A percentile compares a stretch with the other conserved stretches of the same genome.
phyloP scores from a whole-genome alignment of 2,113 vertebrate species.

The Grammatotria lemairii region DNA sequence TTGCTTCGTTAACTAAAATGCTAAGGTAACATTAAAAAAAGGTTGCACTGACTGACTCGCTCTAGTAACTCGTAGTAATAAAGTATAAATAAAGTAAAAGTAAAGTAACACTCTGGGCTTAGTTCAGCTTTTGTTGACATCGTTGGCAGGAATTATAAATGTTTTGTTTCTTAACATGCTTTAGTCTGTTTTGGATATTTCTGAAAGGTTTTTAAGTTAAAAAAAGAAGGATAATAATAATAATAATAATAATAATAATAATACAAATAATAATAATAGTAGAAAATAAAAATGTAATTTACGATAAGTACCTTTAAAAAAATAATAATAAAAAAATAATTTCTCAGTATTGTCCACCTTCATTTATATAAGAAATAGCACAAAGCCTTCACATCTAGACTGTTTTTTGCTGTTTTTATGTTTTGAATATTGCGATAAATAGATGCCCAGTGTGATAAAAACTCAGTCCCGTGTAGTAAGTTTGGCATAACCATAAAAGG shows the following conservation, averaged over 20 bases:
- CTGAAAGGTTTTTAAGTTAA: not conserved
- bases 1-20: not conserved
- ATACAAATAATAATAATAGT: not conserved
- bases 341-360: not conserved
- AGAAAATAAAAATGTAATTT: not conserved
- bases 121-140: not conserved
- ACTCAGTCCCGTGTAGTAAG: not conserved
- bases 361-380: not conserved
- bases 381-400: not conserved
- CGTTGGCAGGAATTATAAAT: not conserved
- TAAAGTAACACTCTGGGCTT: not conserved
- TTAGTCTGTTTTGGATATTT: not conserved
- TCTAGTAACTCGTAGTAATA: rapidly evolving
- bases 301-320: not conserved
- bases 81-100: not conserved
- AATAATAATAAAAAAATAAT: not conserved
- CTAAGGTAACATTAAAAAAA: not conserved
- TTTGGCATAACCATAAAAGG: not conserved
- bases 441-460: not conserved
- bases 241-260: not conserved
- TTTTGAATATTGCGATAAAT: not conserved
- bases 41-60: not conserved
- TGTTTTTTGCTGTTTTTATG: not conserved
- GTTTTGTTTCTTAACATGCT: not conserved
- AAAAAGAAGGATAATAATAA: not conserved